Conservation (phyloP, 2,888 invertebrate species). For the Tubulanus polymorphus region DNA sequence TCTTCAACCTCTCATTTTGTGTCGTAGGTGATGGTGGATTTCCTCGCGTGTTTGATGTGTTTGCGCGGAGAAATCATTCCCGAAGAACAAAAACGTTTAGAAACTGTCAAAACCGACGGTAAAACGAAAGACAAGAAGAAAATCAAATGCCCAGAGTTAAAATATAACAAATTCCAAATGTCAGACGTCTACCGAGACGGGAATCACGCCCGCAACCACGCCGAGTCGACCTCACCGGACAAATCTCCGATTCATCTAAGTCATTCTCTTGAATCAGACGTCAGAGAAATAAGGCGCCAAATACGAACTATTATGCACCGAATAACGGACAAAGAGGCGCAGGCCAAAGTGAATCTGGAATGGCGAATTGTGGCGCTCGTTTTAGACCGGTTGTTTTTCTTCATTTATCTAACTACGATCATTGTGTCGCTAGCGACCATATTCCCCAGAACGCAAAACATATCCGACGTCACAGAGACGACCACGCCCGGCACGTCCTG, state of each 20-base stretch:
- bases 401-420: conserved; percentile 42
- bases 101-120: not conserved
- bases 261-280: conserved; percentile 35
- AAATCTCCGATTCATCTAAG: conserved; percentile 9
- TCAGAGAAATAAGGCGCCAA: conserved; percentile 38
- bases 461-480: too few species aligned
- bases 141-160: not conserved
- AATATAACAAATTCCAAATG: conserved; percentile 7
- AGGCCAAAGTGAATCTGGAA: conserved; percentile 39
- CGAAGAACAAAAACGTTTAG: not conserved
- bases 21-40: conserved; percentile 1
- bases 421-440: conserved; percentile 43
- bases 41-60: not conserved
- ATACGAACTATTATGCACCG: conserved; percentile 34
- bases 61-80: not conserved
- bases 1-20: not conserved
- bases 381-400: conserved; percentile 49
- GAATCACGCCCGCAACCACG: not conserved
- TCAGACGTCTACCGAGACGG: not conserved
- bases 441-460: conserved; percentile 32
- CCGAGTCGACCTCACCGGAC: not conserved
- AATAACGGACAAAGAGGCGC: conserved; percentile 33
- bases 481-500: too few species aligned
- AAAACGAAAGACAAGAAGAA: not conserved
- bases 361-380: conserved; percentile 49